phyloP scores from a whole-genome alignment of 2,888 invertebrate species.

The Lepidonotus clava region DNA sequence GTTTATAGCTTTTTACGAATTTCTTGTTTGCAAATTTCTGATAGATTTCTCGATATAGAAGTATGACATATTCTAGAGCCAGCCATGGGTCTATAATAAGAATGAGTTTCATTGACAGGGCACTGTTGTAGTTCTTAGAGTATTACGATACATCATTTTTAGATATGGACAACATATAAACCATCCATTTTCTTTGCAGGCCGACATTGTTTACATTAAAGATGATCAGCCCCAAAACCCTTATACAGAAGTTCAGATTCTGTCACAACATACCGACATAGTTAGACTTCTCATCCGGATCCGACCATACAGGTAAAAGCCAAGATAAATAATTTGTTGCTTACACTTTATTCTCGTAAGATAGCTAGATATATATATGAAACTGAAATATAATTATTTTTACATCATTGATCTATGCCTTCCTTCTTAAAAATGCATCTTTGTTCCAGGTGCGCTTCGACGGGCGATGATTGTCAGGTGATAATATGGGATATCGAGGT shows the following conservation, averaged over 20 bases:
- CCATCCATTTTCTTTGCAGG: not conserved
- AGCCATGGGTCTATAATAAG: not conserved
- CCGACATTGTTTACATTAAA: slow-evolving; percentile 25
- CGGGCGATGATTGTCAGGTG: slow-evolving; percentile 74
- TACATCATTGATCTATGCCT: not conserved
- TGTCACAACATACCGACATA: slow-evolving; percentile 75
- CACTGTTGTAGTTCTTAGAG: not conserved
- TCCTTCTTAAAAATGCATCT: not conserved
- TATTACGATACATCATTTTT: not conserved
- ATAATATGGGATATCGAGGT: slow-evolving; percentile 75
- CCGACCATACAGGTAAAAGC: slow-evolving; percentile 72
- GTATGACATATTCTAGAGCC: too few species aligned
- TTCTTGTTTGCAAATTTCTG: too few species aligned
- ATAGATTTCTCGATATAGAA: too few species aligned
- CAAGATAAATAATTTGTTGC: not conserved
- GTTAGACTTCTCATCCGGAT: slow-evolving; percentile 72
- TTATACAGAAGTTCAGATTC: slow-evolving; percentile 73
- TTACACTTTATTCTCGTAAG: not conserved
- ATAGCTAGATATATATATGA: too few species aligned
- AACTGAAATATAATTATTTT: too few species aligned
- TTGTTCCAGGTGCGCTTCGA: slow-evolving; percentile 72
- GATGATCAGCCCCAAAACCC: slow-evolving; percentile 71
- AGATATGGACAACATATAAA: not conserved
- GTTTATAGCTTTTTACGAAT: not conserved
- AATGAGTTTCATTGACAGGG: not conserved